These are phyloP conservation scores for Ischnura elegans DNA, from an alignment of 2,888 invertebrate species.

Conservation along the genomic window DNA sequence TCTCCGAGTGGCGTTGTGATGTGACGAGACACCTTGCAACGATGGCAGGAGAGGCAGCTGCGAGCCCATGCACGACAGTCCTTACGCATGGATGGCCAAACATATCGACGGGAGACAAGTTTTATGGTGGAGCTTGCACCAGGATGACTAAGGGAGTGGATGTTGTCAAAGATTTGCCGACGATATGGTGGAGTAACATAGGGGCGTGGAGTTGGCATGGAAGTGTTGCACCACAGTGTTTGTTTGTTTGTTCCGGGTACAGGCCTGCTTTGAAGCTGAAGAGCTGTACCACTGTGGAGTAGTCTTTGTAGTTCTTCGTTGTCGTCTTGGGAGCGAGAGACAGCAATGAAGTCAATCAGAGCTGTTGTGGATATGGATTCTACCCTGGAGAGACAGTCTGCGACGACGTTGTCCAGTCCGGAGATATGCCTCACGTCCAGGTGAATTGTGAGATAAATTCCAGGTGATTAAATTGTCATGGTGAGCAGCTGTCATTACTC, in stretches of 20 bases:
- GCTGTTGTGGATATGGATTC: conserved; percentile 18
- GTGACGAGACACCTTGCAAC: conserved; percentile 74
- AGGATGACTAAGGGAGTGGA: too few species aligned
- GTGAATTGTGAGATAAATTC: conserved; percentile 29
- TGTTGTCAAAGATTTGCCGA: not conserved
- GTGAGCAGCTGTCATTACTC: not conserved
- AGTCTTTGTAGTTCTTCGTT: not conserved
- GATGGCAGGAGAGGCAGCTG: conserved; percentile 74
- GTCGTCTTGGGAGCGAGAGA: not conserved
- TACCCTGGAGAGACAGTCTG: conserved; percentile 30
- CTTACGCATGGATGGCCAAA: conserved; percentile 71
- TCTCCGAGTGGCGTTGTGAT: conserved; percentile 70
- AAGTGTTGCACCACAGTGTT: not conserved
- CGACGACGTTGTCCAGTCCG: conserved; percentile 27
- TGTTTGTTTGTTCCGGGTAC: not conserved
- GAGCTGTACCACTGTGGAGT: not conserved
- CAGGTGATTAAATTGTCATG: conserved; percentile 17
- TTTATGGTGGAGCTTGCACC: too few species aligned
- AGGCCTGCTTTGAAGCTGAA: too few species aligned
- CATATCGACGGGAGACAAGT: conserved; percentile 62
- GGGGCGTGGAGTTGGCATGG: not conserved
- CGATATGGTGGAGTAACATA: not conserved
- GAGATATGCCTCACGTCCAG: not conserved
- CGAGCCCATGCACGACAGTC: conserved; percentile 73
- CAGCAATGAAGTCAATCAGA: not conserved